Evolutionary conservation across 2,888 invertebrate species (phyloP).

Genomic region (Phalera bucephala): DNA sequence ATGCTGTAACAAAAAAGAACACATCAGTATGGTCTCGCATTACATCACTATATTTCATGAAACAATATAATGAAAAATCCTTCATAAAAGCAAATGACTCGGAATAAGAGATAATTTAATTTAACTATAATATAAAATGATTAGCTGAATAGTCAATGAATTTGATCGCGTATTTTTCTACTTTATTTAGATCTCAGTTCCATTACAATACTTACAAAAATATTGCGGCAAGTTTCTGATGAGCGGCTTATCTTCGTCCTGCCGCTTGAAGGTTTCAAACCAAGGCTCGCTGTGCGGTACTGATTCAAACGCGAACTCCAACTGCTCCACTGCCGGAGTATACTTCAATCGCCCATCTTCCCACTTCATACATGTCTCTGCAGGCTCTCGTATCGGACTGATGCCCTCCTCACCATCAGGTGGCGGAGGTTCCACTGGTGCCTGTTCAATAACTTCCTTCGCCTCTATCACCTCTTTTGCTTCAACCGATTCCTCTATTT

Average conservation of each 20-base stretch:
- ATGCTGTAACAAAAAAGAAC: slow-evolving; percentile 76
- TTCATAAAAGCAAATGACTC: no score
- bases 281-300: slow-evolving; percentile 89
- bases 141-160: no score
- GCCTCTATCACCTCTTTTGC: slow-evolving; percentile 14
- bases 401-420: slow-evolving; percentile 32
- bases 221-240: slow-evolving; percentile 83
- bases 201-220: slow-evolving; percentile 77
- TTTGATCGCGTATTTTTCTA: no score
- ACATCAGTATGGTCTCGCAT: no score
- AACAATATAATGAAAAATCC: no score
- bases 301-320: slow-evolving; percentile 89
- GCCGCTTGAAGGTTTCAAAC: slow-evolving; percentile 90
- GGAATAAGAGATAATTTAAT: no score
- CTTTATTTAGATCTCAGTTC: no score
- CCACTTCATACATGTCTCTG: slow-evolving; percentile 71
- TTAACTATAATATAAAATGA: no score
- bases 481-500: slow-evolving; percentile 12
- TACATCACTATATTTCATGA: no score
- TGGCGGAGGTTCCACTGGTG: slow-evolving; percentile 21
- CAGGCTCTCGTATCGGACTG: slow-evolving; percentile 53
- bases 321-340: slow-evolving; percentile 81
- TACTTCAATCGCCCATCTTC: slow-evolving; percentile 72
- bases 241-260: slow-evolving; percentile 87
- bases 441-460: no score